Conservation (phyloP, 2,888 invertebrate genomes). For the Chesias legatella region DNA sequence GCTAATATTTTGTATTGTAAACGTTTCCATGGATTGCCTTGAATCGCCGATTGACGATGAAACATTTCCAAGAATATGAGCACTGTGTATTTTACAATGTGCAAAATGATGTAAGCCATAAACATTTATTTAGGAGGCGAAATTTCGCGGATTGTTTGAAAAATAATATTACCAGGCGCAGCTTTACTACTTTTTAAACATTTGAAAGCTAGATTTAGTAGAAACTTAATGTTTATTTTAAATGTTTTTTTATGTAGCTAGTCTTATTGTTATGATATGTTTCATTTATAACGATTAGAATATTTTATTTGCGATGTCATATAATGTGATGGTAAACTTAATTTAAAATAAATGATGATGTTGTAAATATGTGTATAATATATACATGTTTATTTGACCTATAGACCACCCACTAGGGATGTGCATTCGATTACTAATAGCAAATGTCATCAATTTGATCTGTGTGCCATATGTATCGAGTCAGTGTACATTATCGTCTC, state of each 20-base stretch:
- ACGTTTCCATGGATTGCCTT: background rate
- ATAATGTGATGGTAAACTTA: too few species aligned
- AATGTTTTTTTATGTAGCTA: too few species aligned
- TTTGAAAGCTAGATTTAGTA: too few species aligned
- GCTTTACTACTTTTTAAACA: background rate
- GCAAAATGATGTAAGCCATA: background rate
- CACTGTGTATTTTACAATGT: background rate
- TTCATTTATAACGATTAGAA: too few species aligned
- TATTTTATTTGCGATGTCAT: too few species aligned
- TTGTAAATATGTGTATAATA: background rate
- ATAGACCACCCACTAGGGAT: constrained; percentile 22
- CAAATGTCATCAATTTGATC: constrained; percentile 51
- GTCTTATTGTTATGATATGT: too few species aligned
- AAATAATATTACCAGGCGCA: background rate
- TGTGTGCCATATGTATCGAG: constrained; percentile 72
- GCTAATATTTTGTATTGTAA: background rate
- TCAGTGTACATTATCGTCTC: constrained; percentile 75
- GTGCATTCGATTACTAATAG: constrained; percentile 23
- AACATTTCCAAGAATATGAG: background rate
- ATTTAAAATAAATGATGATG: too few species aligned
- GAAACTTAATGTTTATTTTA: too few species aligned
- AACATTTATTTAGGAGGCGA: background rate
- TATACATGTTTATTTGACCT: background rate
- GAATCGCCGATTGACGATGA: constrained; percentile 1
- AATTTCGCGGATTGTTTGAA: too few species aligned